Evolutionary conservation across 2,797 vertebrate genomes (phyloP).

Genomic region (Peromyscus attwateri): DNA sequence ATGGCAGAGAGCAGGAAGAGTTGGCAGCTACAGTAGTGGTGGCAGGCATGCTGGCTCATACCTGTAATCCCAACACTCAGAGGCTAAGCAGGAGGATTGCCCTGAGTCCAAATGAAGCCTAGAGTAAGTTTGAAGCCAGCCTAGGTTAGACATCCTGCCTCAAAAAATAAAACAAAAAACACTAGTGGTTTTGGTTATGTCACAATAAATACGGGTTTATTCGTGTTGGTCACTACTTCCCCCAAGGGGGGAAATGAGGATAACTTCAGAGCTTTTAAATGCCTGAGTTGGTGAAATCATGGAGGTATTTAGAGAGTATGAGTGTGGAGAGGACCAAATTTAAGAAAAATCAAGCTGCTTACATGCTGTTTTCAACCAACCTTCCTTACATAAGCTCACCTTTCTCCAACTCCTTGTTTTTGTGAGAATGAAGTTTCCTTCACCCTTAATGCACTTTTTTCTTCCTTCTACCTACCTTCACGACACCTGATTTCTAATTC

Average conservation of each 20-base stretch:
- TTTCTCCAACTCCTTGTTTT: slow-evolving; percentile 1
- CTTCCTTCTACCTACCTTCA: neutral
- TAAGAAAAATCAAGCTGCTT: neutral
- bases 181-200: neutral
- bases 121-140: neutral
- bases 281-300: neutral
- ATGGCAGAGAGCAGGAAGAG: neutral
- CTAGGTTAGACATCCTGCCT: neutral
- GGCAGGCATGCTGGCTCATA: neutral
- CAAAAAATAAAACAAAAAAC: neutral
- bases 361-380: neutral
- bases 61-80: neutral
- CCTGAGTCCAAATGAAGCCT: neutral
- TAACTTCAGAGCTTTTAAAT: neutral
- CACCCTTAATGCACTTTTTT: neutral
- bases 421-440: slow-evolving; percentile 1
- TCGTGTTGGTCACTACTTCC: neutral
- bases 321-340: neutral
- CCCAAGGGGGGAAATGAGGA: neutral
- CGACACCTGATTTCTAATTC: neutral
- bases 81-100: neutral
- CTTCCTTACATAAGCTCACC: neutral
- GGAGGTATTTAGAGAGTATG: neutral
- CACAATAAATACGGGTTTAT: neutral
- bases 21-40: neutral